Evolutionary conservation across 2,113 vertebrate genomes (phyloP).

Genomic region (Struthio camelus): DNA sequence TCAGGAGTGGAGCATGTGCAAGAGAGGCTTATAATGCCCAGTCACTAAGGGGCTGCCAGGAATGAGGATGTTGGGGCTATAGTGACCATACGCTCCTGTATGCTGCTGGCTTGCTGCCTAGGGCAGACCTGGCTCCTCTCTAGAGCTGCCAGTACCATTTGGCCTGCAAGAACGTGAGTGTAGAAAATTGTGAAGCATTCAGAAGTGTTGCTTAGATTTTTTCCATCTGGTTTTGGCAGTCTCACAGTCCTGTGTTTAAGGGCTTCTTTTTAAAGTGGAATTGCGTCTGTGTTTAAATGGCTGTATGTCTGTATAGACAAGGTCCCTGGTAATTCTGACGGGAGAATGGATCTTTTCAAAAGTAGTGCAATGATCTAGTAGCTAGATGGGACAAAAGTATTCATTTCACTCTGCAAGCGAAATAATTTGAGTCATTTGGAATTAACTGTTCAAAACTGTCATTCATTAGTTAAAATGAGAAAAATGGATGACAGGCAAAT

Average conservation of each 20-base stretch:
- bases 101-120: neutral
- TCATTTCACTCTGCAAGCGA: neutral
- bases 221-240: neutral
- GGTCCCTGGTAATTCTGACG: neutral
- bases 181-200: neutral
- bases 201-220: neutral
- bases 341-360: neutral
- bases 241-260: neutral
- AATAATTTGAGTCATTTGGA: neutral
- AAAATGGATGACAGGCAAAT: neutral
- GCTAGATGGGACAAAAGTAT: neutral
- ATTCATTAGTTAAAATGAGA: neutral
- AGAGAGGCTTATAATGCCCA: neutral
- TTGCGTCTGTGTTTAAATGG: neutral
- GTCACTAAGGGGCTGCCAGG: neutral
- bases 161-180: neutral
- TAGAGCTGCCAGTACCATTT: neutral
- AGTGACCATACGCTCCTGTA: neutral
- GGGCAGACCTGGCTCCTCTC: neutral
- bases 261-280: neutral
- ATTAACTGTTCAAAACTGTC: neutral
- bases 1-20: neutral
- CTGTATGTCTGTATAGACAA: neutral
- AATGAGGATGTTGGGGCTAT: fast-evolving
- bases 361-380: neutral